Evolutionary conservation across 2,888 invertebrate species (phyloP), one percentile per base, ranked within the genome.

Genomic region (Aphidius colemani): DNA sequence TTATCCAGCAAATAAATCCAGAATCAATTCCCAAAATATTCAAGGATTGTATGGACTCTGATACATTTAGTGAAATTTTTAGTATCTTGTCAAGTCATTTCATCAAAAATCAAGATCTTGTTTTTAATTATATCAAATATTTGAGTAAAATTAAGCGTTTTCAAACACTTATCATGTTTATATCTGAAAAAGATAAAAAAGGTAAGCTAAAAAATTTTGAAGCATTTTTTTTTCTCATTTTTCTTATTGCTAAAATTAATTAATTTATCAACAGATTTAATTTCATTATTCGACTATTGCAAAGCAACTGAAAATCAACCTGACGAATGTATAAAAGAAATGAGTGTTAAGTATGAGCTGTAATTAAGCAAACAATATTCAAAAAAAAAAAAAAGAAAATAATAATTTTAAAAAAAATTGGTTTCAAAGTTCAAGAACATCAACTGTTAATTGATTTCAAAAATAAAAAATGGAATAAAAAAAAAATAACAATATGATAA

Each of bases 31-130:
- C 89, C 1, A 78, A 82, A 0, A 86, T 91, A 69, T 90, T 92
- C 78, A 85, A 85, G 74, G 88, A 90, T 71, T 88, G 90, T 0
- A 80, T 92, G 65, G 91, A 91, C 68, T 87, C 86, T 63, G 84
- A 86, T 51, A 84, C 87, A 1, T 84, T 91, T 5, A 87, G 88
- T 6, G 88, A 88, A 49, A 85, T 91, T 61, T 71, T 91, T 30
- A 78, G 79, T 3, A 76, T 85, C 48, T 76, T 88, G 41, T 82
- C 82, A 48, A 79, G 81, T 10, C 77, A 85, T 71, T 86, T 85
- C 70, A 78, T 84, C 49, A 83, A 83, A 66, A 72, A 80, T 2
- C 77, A 82, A 1, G 82, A 83, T 59, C 73, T 81, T 1, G 76
- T 88, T 11, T 81, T 84, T 48, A 78, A 83, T 0, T 88, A 88